phyloP scores from a whole-genome alignment of 2,797 vertebrate species.

The Valencia hispanica region DNA sequence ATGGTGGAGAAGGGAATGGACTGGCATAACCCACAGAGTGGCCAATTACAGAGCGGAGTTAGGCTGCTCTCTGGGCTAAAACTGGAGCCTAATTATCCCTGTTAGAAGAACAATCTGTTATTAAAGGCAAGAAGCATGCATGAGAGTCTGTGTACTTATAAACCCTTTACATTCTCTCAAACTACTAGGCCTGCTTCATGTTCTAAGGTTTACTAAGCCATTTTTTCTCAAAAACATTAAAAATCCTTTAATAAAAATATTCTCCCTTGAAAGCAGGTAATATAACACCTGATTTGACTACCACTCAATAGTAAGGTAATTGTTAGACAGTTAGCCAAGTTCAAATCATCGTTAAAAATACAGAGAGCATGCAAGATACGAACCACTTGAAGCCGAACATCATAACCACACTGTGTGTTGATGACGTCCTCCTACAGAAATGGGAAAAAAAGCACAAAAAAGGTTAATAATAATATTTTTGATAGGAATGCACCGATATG shows the following conservation, averaged over 20 bases:
- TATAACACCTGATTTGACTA: background rate
- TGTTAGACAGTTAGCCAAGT: background rate
- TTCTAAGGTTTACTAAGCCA: background rate
- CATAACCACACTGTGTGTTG: constrained; percentile 94
- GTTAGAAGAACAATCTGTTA: constrained; percentile 82
- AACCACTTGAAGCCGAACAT: constrained; percentile 86
- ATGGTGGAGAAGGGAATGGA: constrained; percentile 57
- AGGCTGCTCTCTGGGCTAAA: constrained; percentile 77
- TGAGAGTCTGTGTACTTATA: constrained; percentile 43
- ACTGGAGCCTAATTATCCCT: constrained; percentile 83
- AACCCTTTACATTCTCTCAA: constrained; percentile 48
- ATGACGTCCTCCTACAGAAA: constrained; percentile 87
- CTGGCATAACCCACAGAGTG: constrained; percentile 76
- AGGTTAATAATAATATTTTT: background rate
- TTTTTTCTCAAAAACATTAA: background rate
- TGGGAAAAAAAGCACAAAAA: constrained; percentile 19
- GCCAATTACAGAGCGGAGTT: constrained; percentile 83
- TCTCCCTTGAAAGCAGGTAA: background rate
- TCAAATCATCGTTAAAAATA: background rate
- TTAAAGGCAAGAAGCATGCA: constrained; percentile 68
- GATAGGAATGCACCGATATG: no score
- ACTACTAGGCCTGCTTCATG: background rate
- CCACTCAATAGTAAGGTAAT: background rate
- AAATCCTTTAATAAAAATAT: background rate
- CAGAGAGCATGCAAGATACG: constrained; percentile 46